Percentiles rank a stretch among this genome's conserved stretches.
phyloP scores from a whole-genome alignment of 2,797 vertebrate species.

The Balearica regulorum region DNA sequence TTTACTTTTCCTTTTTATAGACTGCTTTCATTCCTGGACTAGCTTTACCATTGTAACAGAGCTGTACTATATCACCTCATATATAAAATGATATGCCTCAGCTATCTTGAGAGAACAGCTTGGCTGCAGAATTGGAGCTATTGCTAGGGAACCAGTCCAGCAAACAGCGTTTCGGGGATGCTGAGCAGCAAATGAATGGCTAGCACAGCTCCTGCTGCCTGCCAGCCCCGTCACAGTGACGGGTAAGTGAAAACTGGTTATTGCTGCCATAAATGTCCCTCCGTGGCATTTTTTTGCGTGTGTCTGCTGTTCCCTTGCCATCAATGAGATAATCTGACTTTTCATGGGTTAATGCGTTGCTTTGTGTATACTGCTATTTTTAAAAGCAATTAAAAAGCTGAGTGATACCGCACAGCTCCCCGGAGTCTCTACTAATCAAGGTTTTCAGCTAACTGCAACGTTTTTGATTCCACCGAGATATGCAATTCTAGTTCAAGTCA shows the following conservation, averaged over 20 bases:
- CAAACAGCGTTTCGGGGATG: not conserved
- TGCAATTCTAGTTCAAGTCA: not conserved
- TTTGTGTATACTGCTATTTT: not conserved
- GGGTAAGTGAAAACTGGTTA: not conserved
- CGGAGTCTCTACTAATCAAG: not conserved
- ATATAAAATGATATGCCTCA: not conserved
- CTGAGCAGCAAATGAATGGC: not conserved
- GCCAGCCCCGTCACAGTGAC: not conserved
- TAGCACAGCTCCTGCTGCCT: not conserved
- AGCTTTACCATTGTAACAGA: not conserved
- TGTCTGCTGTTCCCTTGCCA: not conserved
- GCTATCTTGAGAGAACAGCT: not conserved
- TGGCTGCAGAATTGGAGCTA: not conserved
- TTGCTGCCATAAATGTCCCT: not conserved
- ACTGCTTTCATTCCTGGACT: not conserved
- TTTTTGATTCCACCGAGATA: not conserved
- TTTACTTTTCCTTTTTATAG: not conserved
- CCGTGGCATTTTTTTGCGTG: not conserved
- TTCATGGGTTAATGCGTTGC: not conserved
- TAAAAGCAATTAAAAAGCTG: not conserved
- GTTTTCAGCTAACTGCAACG: not conserved
- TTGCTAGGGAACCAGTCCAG: not conserved
- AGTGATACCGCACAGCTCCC: accelerated
- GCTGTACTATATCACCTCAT: not conserved
- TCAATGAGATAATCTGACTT: not conserved